phyloP scores from a whole-genome alignment of 2,113 vertebrate species.

The Columbina picui region DNA sequence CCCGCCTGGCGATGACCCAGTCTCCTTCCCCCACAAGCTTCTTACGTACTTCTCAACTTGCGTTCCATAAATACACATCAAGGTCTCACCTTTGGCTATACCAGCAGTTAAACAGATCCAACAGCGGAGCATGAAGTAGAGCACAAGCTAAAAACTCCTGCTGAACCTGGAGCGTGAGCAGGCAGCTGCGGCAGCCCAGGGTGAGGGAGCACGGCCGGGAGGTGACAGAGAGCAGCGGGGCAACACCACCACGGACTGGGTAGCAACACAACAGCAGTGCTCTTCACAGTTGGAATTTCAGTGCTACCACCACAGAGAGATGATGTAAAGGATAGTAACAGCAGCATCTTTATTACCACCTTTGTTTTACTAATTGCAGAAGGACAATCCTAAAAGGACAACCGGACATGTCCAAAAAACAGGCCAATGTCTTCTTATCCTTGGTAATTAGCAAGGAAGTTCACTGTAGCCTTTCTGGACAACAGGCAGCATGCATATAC shows the following conservation, averaged over 20 bases:
- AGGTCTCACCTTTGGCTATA: neutral
- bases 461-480: neutral
- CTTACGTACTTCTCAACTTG: neutral
- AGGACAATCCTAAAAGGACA: fast-evolving
- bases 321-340: neutral
- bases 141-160: neutral
- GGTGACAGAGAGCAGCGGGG: neutral
- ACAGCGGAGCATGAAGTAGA: neutral
- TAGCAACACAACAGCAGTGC: neutral
- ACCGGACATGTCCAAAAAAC: neutral
- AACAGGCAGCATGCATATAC: neutral
- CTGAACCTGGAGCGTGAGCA: too few relatives aligned
- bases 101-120: neutral
- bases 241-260: neutral
- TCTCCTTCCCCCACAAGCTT: neutral
- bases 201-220: neutral
- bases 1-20: fast-evolving
- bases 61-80: neutral
- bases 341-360: neutral
- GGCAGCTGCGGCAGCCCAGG: neutral
- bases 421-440: neutral
- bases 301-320: neutral
- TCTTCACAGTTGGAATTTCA: neutral
- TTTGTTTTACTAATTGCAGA: neutral
- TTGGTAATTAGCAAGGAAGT: neutral